Base-by-base conservation (phyloP, 2,797 vertebrate species). In the Picus viridis region DNA sequence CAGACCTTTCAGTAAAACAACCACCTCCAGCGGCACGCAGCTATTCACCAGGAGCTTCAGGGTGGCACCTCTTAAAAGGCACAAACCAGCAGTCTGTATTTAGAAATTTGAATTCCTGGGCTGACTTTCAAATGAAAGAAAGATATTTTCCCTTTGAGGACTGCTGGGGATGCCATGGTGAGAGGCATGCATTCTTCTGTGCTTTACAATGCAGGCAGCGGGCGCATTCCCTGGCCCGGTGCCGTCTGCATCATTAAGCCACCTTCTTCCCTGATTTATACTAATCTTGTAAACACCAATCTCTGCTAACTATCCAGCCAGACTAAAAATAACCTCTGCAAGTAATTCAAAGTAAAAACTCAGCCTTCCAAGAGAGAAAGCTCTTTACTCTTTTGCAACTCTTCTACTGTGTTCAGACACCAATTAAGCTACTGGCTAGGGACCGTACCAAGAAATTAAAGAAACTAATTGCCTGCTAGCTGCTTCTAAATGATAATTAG, bases 301-400 rank as follows among this genome's bases (percentile, higher is more conserved):
- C 72, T 64, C 57, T 62, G 45, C 53, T 70, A 69, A 74, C 34
- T 58, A 27, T 79, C 62, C 39, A 88, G 43, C 29, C 68, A 86
- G 86, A 84, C 81, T 85, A 90, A 94, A 96, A 97, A 94, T 82
- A 92, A 69, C 15, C 43, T 65, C 59, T 59, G 47, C 90, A 89
- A 94, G 78, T 30, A 72, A 74, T 29, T 30, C 24, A 51, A 4
- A 23, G 32, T 51, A 68, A 67, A 91, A 92, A 59, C 27, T 4
- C 86, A 78, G 16, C 53, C 30, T 89, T 86, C 79, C 69, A 65
- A 79, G 63, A 81, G 23, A 81, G 45, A 90, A 90, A 90, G 20
- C 30, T 47, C 57, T n/a, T 20, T 61, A 32, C 29, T 67, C 34
- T 63, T 43, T 86, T 80, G 59, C 30, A 68, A 24, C 16, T 5